Base-by-base conservation (phyloP, 2,888 invertebrate genomes). In the Stenodema calcarata region DNA sequence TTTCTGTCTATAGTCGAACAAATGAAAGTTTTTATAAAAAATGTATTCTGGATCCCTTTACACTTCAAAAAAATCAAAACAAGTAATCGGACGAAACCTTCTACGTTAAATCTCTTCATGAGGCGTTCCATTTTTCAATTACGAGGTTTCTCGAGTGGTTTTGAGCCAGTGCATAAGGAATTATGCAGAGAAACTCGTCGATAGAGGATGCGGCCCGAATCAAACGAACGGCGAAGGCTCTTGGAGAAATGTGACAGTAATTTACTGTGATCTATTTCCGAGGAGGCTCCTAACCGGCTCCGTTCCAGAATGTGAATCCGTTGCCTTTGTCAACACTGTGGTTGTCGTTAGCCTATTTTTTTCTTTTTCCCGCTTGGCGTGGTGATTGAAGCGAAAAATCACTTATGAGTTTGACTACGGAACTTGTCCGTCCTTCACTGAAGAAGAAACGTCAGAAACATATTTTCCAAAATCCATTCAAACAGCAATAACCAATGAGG, bases 301-400 rank as follows among this genome's bases (percentile, higher is more conserved):
- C 44, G 78, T 78, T 78, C 78, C 78, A 47, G 78, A 78, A 78
- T 78, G 44, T 78, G 78, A 47, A 42, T 44, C 78, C 78, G 78
- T 78, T 78, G 78, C 44, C 42, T 27, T 78, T 12, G 44, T 78
- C 42, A 78, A 78, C 44, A 47, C 78, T 44, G 42, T 44, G 44
- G 42, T 47, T 44, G 78, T 44, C 42, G 44, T 27, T 42, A 78
- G 62, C 62, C 54, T 23, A 27, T 44, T 78, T 78, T 78, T 78
- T 78, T n/a, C n/a, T n/a, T n/a, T n/a, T n/a, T n/a, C n/a, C n/a
- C 70, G 44, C 35, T 76, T 41, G 78, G 44, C 78, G 18, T 41
- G 16, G 14, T 23, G 78, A 78, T 47, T 42, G 44, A 47, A 78
- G 78, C 78, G 78, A 27, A 42, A 78, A 78, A 78, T 78, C 44